A percentile compares a stretch with the other conserved stretches of the same genome.
phyloP scores from a whole-genome alignment of 2,113 vertebrate genomes.

The Semnopithecus entellus region DNA sequence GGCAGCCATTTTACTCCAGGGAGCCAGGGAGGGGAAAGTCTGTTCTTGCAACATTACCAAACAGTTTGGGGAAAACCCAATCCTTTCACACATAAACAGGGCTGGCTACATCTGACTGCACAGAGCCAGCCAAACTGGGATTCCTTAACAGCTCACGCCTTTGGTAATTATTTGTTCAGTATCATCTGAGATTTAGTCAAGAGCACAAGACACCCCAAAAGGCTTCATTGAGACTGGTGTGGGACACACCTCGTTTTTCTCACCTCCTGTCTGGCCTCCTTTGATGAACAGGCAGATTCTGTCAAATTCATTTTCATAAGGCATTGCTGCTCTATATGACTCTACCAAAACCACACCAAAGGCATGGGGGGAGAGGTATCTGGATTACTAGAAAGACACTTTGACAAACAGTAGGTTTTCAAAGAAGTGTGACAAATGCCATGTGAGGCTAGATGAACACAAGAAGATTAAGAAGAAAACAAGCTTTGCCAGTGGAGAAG shows the following conservation, averaged over 20 bases:
- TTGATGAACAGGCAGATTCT: neutral
- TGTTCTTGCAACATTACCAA: slow-evolving; percentile 53
- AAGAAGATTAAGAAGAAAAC: neutral
- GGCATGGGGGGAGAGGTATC: neutral
- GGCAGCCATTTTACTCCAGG: slow-evolving; percentile 58
- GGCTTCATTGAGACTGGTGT: neutral
- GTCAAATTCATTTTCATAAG: slow-evolving; percentile 47
- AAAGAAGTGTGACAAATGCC: slow-evolving; percentile 23
- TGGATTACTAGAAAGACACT: slow-evolving; percentile 64
- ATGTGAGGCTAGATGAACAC: neutral
- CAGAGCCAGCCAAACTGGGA: neutral
- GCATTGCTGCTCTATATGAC: slow-evolving; percentile 25
- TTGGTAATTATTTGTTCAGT: neutral
- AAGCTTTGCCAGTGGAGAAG: neutral
- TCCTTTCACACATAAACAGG: slow-evolving; percentile 11
- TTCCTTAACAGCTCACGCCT: neutral
- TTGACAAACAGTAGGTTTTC: slow-evolving; percentile 28
- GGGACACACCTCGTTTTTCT: neutral
- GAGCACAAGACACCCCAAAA: neutral
- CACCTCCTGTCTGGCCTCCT: neutral
- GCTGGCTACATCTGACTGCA: neutral
- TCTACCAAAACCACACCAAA: slow-evolving; percentile 61
- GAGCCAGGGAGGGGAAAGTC: slow-evolving; percentile 48
- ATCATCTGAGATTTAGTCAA: neutral
- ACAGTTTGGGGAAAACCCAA: slow-evolving; percentile 10